These are phyloP conservation scores for Chionis minor DNA, from an alignment of 2,113 vertebrate species.

Conservation along the genomic window DNA sequence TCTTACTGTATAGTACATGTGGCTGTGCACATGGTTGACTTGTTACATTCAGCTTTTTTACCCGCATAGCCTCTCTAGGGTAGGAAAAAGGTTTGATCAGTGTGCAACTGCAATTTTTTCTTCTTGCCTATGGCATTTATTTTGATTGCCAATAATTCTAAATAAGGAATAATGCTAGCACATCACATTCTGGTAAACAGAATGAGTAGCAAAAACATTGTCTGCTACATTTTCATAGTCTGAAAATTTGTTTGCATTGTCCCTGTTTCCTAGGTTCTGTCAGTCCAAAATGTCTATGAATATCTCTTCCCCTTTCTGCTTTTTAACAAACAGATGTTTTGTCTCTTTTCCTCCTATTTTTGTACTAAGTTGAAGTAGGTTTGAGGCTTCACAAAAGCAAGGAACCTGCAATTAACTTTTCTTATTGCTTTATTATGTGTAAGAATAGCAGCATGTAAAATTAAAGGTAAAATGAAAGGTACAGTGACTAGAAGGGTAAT, in stretches of 20 bases:
- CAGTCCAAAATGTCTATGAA: neutral
- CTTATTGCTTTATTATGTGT: neutral
- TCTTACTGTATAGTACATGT: conserved; percentile 44
- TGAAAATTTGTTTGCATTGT: neutral
- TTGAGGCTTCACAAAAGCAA: neutral
- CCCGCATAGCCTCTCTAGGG: neutral
- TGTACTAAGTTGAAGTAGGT: neutral
- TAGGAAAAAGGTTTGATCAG: neutral
- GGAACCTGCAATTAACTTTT: neutral
- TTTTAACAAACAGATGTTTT: neutral
- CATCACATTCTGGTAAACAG: neutral
- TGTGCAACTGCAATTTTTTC: neutral
- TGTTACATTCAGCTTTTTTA: conserved; percentile 6
- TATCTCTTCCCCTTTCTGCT: neutral
- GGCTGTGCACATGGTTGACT: conserved; percentile 25
- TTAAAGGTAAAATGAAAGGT: neutral
- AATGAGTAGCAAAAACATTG: neutral
- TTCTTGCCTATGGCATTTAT: neutral
- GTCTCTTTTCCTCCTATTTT: neutral
- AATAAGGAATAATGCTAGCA: neutral
- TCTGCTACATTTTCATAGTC: neutral
- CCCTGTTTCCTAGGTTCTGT: neutral
- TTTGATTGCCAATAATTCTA: neutral
- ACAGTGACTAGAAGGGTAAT: neutral
- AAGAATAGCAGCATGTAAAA: neutral